Base-by-base conservation (phyloP, 2,113 vertebrate genomes). In the Coryphaenoides rupestris region DNA sequence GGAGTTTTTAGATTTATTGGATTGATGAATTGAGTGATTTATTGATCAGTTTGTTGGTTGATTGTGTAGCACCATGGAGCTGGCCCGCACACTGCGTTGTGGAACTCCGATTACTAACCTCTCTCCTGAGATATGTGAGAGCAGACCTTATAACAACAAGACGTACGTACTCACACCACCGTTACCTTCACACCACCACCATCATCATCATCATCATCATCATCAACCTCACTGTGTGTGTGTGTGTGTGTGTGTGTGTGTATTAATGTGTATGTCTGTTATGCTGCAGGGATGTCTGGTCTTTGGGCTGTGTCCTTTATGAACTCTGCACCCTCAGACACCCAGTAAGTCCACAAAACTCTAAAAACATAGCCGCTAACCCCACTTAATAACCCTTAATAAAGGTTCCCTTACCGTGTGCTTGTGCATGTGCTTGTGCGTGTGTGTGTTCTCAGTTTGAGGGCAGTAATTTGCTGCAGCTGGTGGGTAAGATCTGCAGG, bases 71-170 rank as follows among this genome's bases (percentile, higher is more conserved):
- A 94, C 95, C 7, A 89, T 89, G 87, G 95, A 98, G 74, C 78
- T 98, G 60, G 96, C 93, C 64, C 81, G 77, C 24, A 97, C 95
- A 0, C n/a, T 93, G 92, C 74, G 88, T 97, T 1, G n/a, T n/a
- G 96, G 95, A 57, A 98, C 95, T 0, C 96, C 95, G 0, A n/a
- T n/a, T 95, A 92, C 75, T 98, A 97, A n/a, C 68, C 84, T 98
- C 4, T 98, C 95, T 13, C 96, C 96, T 5, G 96, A 98, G 84
- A 96, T 98, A 72, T 98, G 96, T 72, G 94, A 96, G 79, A 96
- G 90, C 84, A 90, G 65, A 21, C 94, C 94, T 0, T 98, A 98
- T 83, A 98, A 97, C 84, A 96, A 95, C 75, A 98, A 98, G 89
- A 96, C 92, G 94, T 97, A 85, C 21, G 15, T 15, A 7, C 60